Base-by-base conservation (phyloP, 2,888 invertebrate species). In the Leucania comma region DNA sequence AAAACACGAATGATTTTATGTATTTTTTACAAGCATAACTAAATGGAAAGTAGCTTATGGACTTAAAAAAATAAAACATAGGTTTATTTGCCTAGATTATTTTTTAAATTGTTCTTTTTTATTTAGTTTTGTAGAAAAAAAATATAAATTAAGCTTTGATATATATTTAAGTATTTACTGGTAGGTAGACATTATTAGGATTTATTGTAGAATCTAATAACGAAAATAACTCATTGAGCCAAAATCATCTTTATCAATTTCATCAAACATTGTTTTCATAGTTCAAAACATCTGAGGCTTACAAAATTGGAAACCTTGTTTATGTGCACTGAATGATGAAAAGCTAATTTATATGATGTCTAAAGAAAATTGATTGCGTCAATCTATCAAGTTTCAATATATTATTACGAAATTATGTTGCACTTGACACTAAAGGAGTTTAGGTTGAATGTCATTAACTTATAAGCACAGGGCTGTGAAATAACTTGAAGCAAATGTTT, bases 251-350 rank as follows among this genome's bases (percentile, higher is more conserved):
- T 35, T 24, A n/a, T 24, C 9, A 63, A 50, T 6, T 54, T 54
- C 17, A 76, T 38, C 22, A 58, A 58, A 65, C 32, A 60, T 48
- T 38, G 26, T 58, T 42, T 22, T 46, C 51, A 50, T 46, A 59
- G 69, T 56, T 81, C 56, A 65, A 79, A 79, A 72, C 81, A 79
- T 79, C 78, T 81, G 81, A 22, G 78, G n/a, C 38, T 5, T 4
- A 51, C 5, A 60, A 67, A 46, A 59, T 72, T 46, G 61, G 8
- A 54, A 60, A 61, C 29, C 54, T 77, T 61, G 53, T 77, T 22
- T 57, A 51, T 32, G 64, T 81, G 72, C 66, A 72, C 67, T 67
- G 42, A 69, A 67, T 61, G 42, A 72, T 68, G 75, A 75, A 69
- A 68, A 65, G 32, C 54, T 72, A 72, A 72, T 78, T 73, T 66